These are phyloP conservation scores for Chionis minor DNA, from an alignment of 2,113 vertebrate species.

Conservation along the genomic window DNA sequence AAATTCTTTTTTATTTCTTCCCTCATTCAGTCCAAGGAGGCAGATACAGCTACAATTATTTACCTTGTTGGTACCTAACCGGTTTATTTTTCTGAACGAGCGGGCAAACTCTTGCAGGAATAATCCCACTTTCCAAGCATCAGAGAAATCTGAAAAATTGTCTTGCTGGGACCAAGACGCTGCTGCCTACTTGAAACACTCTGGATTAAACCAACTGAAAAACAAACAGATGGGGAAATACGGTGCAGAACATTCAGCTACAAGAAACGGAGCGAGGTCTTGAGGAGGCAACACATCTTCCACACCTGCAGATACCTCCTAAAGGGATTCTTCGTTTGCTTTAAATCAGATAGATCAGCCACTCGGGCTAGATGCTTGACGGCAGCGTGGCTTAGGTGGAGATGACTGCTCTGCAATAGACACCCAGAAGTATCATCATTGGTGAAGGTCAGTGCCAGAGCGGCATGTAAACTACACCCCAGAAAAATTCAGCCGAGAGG, in stretches of 20 bases:
- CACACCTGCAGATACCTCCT: background rate
- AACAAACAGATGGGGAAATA: background rate
- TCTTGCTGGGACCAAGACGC: background rate
- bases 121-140: background rate
- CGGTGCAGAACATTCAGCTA: background rate
- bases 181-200: background rate
- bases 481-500: background rate
- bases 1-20: background rate
- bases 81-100: background rate
- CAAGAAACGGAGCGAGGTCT: background rate
- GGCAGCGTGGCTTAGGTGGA: background rate
- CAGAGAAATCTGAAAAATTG: background rate
- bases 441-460: background rate
- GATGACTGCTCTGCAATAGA: background rate
- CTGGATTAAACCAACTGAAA: background rate
- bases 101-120: background rate
- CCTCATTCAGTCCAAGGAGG: background rate
- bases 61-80: background rate
- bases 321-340: background rate
- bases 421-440: background rate
- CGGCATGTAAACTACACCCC: background rate
- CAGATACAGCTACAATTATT: background rate
- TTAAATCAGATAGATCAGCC: background rate
- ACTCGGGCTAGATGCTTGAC: background rate
- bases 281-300: background rate